Conservation (phyloP, 2,797 vertebrate genomes). For the Neopelma chrysocephalum region DNA sequence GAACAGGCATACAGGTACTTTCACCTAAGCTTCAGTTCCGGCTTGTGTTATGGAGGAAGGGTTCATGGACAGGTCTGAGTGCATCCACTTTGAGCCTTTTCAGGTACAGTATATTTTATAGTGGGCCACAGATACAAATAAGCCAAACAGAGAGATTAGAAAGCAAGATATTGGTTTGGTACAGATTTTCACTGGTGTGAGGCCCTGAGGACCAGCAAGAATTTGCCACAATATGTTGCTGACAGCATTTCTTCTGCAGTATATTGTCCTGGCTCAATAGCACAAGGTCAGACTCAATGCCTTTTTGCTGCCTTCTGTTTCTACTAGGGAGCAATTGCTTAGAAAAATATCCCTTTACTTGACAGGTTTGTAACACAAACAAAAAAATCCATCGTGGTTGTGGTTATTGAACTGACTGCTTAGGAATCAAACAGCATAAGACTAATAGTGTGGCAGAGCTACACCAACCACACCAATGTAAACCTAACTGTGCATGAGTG, state of each 20-base stretch:
- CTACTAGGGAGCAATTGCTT: constrained; percentile 35
- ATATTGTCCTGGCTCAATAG: constrained; percentile 27
- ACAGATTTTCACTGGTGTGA: constrained; percentile 20
- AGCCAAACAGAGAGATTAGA: background rate
- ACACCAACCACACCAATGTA: background rate
- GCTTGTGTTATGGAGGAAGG: background rate
- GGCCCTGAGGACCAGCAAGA: background rate
- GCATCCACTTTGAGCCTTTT: background rate
- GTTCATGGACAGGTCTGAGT: background rate
- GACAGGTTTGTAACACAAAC: constrained; percentile 36
- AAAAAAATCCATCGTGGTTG: constrained; percentile 25
- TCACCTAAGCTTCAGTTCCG: background rate
- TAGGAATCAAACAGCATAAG: constrained; percentile 5
- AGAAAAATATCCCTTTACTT: constrained; percentile 50
- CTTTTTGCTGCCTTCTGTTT: background rate
- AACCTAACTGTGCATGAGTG: background rate
- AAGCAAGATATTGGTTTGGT: constrained; percentile 17
- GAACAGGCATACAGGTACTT: background rate
- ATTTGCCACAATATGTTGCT: constrained; percentile 24
- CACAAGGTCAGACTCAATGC: constrained; percentile 53
- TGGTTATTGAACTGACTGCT: background rate
- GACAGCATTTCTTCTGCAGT: constrained; percentile 31
- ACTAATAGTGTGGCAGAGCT: background rate
- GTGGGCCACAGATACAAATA: constrained; percentile 1
- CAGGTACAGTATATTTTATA: background rate